phyloP scores from a whole-genome alignment of 2,888 invertebrate species.

The Pollenia griseotomentosa region DNA sequence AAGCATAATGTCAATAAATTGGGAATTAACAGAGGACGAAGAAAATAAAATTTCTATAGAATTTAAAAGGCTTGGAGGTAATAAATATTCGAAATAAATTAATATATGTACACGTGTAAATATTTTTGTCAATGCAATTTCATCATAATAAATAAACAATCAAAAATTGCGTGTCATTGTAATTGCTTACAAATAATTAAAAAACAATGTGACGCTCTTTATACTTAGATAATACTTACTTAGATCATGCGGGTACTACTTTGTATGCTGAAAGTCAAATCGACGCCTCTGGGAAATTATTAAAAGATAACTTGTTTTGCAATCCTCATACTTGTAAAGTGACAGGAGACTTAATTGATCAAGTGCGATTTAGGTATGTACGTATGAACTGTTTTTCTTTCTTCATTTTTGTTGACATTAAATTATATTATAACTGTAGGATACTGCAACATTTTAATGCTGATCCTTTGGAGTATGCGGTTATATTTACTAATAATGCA shows the following conservation, averaged over 20 bases:
- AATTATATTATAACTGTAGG: constrained; percentile 83
- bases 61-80: constrained; percentile 85
- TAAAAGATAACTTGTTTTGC: constrained; percentile 90
- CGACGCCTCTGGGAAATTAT: constrained; percentile 87
- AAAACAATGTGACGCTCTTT: constrained; percentile 25
- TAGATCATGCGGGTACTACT: constrained; percentile 95
- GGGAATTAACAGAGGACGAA: constrained; percentile 83
- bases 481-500: constrained; percentile 98
- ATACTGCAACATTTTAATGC: constrained; percentile 94
- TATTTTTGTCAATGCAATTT: not conserved
- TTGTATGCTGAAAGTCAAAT: constrained; percentile 92
- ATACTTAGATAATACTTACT: constrained; percentile 90
- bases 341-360: constrained; percentile 93
- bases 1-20: constrained; percentile 40
- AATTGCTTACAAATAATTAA: constrained; percentile 24
- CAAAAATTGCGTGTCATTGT: constrained; percentile 40
- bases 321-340: constrained; percentile 96
- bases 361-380: constrained; percentile 89
- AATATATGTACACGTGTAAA: too few relatives aligned
- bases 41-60: constrained; percentile 84
- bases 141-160: not conserved
- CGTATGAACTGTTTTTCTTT: constrained; percentile 14
- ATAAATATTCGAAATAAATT: constrained; percentile 42
- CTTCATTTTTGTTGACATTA: not conserved
- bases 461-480: constrained; percentile 90